Base-by-base conservation (phyloP, 2,888 invertebrate species). In the Leuctra nigra region DNA sequence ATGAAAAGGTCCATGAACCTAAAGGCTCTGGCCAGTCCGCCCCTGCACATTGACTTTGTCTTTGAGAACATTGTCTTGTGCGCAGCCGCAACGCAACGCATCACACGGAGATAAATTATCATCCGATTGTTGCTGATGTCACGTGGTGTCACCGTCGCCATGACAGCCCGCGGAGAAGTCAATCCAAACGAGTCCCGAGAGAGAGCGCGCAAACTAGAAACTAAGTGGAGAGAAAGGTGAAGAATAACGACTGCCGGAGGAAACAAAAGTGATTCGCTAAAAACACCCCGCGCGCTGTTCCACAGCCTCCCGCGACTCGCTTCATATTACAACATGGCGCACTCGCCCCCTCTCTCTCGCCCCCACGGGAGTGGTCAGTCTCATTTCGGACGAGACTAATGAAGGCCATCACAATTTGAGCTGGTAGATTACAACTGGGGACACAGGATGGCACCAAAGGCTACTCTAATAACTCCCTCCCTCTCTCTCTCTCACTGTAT, bases 391-490 rank as follows among this genome's bases (percentile, higher is more conserved):
- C 48, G 54, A 50, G 56, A 57, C 59, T 60, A 60, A 60, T 60
- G 59, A 56, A 60, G 59, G 57, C 59, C 59, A 60, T 60, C 59
- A 57, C 59, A 60, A 60, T 60, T 60, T 60, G 59, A 60, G 59
- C 57, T 57, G 57, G 54, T 60, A 60, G 59, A 60, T 60, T 60
- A 60, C 59, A 60, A 57, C 59, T 57, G 57, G 57, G 59, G 57
- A 60, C 57, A 38, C 48, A 29, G 46, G 53, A 54, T 53, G 59
- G 53, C 59, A 59, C 59, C 59, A 59, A 59, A 59, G 59, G 59
- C 59, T 56, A 56, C 38, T 16, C 59, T 59, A 59, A 59, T 59
- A 59, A 59, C 57, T 59, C 59, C 59, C 56, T 54, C 38, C 48
- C 52, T 41, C 59, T 54, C 55, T 18, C 36, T 35, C 20, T 18